These are phyloP conservation scores for Cataglyphis albicans DNA, from an alignment of 2,888 invertebrate species.

Conservation along the genomic window DNA sequence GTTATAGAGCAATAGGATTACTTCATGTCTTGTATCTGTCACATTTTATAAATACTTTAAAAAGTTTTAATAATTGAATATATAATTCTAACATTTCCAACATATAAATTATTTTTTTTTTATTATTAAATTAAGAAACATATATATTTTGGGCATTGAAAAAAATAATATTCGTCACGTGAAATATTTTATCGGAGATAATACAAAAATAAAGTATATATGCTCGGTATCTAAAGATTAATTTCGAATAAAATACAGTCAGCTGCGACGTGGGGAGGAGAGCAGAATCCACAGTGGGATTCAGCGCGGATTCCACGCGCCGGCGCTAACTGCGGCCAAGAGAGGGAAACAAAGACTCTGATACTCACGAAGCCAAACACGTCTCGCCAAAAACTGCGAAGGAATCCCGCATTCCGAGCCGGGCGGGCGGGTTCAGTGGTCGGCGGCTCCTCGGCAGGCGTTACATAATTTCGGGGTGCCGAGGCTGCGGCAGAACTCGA, in stretches of 20 bases:
- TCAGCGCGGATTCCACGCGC: neutral
- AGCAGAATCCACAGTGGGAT: neutral
- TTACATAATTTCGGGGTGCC: constrained; percentile 67
- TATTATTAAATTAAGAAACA: neutral
- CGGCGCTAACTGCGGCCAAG: constrained; percentile 11
- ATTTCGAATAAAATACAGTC: neutral
- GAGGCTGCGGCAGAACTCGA: constrained; percentile 17
- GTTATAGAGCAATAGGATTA: neutral
- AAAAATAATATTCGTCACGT: neutral
- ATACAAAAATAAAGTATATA: neutral
- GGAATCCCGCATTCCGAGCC: constrained; percentile 72
- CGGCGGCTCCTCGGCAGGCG: constrained; percentile 45
- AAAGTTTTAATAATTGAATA: neutral
- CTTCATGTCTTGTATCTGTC: neutral
- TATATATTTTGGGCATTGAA: neutral
- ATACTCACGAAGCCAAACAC: constrained; percentile 65
- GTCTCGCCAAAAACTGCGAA: constrained; percentile 63
- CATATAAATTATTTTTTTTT: neutral
- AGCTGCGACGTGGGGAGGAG: neutral
- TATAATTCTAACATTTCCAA: neutral
- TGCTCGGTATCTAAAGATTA: neutral
- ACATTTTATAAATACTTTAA: neutral
- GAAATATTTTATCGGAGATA: neutral
- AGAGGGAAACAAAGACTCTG: neutral
- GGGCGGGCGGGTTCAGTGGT: constrained; percentile 60